A percentile compares a stretch with the other conserved stretches of the same genome.
phyloP scores from a whole-genome alignment of 2,113 vertebrate species.

The Copsychus sechellarum region DNA sequence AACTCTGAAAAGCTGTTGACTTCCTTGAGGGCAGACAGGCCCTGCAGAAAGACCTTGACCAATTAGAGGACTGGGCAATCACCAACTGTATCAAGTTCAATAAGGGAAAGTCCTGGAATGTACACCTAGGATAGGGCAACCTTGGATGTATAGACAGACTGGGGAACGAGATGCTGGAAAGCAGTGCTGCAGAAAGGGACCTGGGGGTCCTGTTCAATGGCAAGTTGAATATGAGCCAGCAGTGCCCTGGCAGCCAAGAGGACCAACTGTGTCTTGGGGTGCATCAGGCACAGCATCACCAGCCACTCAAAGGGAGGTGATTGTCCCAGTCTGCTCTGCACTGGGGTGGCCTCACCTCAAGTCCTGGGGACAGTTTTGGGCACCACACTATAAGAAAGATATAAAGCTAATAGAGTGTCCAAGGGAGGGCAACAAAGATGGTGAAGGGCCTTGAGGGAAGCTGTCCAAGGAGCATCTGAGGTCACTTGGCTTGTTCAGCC shows the following conservation, averaged over 20 bases:
- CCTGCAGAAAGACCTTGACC: neutral
- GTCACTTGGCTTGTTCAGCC: neutral
- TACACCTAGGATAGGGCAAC: neutral
- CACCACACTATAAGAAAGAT: neutral
- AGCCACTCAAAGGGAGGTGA: neutral
- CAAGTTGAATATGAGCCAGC: neutral
- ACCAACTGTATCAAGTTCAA: neutral
- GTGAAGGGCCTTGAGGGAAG: neutral
- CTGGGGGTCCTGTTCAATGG: neutral
- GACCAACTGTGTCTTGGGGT: neutral
- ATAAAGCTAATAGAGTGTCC: neutral
- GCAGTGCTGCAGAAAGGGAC: neutral
- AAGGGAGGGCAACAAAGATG: neutral
- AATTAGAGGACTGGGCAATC: neutral
- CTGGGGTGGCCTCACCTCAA: neutral
- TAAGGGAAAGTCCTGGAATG: neutral
- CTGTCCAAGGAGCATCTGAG: neutral
- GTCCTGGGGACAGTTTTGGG: neutral
- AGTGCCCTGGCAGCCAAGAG: neutral
- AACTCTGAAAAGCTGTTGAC: neutral
- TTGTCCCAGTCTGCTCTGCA: neutral
- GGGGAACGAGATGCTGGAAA: neutral
- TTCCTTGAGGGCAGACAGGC: neutral
- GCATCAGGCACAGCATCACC: neutral
- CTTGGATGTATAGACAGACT: neutral